Evolutionary conservation across 2,113 vertebrate species (phyloP), one percentile per base, ranked within the genome.

Genomic region (Sialia sialis): DNA sequence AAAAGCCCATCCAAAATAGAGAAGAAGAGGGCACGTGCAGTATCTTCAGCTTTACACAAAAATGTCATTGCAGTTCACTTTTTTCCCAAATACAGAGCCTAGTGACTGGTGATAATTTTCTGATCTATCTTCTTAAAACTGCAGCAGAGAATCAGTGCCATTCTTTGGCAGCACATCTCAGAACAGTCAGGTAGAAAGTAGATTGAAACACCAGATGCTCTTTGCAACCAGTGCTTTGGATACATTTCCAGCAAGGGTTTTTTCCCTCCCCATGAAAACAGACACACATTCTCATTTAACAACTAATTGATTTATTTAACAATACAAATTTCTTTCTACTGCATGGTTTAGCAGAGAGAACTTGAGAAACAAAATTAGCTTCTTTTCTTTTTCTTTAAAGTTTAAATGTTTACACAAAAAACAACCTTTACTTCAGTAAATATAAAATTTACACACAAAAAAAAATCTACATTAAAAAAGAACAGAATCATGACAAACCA

Each of bases 281-380:
- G 96, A 95, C 94, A 96, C 95, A 91, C 94, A 92, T 97, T 96
- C 89, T 96, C 88, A 89, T 97, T 96, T 97, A 97, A 97, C 97
- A 97, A 97, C 97, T 97, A 97, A 96, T 96, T 95, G 94, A 96
- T 97, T 97, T 97, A 97, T 97, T 97, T 96, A 97, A 97, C 96
- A 97, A 97, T 97, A 97, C 97, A 97, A 97, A 97, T 97, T 97
- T 97, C 77, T 96, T 97, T 96, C 96, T 97, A 95, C 96, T 96
- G 95, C 96, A 93, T 95, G 95, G 94, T 96, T 96, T 95, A 97
- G 96, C 96, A 97, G 97, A 97, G 96, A 97, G 96, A 97, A 96
- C 89, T 96, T 96, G 89, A 96, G 94, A 96, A 97, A 97, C 96
- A 97, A 97, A 97, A 97, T 95, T 96, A 97, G 89, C 96, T 86